A percentile compares a stretch with the other conserved stretches of the same genome.
phyloP scores from a whole-genome alignment of 2,888 invertebrate genomes.

The Heliothis peltigera region DNA sequence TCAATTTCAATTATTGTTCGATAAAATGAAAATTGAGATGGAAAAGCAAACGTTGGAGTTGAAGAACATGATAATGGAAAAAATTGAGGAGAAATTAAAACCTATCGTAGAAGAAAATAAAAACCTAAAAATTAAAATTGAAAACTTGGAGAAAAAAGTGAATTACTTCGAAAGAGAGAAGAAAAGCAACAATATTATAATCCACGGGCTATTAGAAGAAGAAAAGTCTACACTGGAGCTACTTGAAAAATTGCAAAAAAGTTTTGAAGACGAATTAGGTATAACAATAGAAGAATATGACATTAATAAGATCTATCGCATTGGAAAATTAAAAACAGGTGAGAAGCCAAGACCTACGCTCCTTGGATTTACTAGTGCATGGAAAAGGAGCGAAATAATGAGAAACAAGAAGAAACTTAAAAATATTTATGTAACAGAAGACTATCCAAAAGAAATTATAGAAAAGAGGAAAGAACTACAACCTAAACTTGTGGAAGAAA shows the following conservation, averaged over 20 bases:
- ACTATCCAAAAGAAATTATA: conserved; percentile 44
- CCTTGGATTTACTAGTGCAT: conserved; percentile 34
- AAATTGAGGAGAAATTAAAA: conserved; percentile 56
- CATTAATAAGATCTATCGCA: conserved; percentile 53
- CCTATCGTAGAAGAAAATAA: conserved; percentile 59
- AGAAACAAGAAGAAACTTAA: conserved; percentile 55
- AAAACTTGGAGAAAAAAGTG: conserved; percentile 54
- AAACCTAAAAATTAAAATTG: conserved; percentile 54
- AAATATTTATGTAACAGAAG: conserved; percentile 52
- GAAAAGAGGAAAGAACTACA: too few relatives aligned
- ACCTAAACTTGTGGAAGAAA: too few relatives aligned
- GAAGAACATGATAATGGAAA: too few relatives aligned
- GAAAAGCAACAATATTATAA: conserved; percentile 51
- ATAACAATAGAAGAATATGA: conserved; percentile 50
- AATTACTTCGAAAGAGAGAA: conserved; percentile 50
- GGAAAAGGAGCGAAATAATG: conserved; percentile 57
- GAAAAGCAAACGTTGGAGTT: too few relatives aligned
- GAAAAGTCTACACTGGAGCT: conserved; percentile 48
- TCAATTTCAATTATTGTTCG: too few relatives aligned
- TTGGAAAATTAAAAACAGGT: conserved; percentile 34
- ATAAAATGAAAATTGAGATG: too few relatives aligned
- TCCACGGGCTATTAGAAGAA: conserved; percentile 50
- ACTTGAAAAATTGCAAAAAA: conserved; percentile 41
- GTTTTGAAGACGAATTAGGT: conserved; percentile 45
- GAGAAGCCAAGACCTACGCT: conserved; percentile 49